Evolutionary conservation across 2,797 vertebrate genomes (phyloP), one percentile per base, ranked within the genome.

Genomic region (Discoglossus pictus): DNA sequence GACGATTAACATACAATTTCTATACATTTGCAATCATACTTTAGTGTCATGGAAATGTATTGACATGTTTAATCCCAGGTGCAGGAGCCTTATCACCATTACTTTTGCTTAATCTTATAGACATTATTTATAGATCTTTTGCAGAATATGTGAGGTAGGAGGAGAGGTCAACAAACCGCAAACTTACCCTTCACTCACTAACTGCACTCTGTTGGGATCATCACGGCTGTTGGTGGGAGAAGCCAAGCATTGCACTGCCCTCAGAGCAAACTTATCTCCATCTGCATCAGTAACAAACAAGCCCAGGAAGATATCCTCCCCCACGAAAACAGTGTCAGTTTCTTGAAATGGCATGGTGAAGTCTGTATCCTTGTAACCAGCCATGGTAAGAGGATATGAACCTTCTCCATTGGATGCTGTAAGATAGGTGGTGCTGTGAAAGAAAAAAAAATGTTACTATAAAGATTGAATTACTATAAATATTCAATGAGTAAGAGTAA

Each of bases 111-210:
- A n/a, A n/a, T n/a, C n/a, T n/a, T n/a, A n/a, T n/a, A n/a, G n/a
- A n/a, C n/a, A n/a, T n/a, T n/a, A n/a, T n/a, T n/a, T n/a, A n/a
- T n/a, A n/a, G n/a, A n/a, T n/a, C n/a, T n/a, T n/a, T n/a, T n/a
- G n/a, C n/a, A n/a, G n/a, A n/a, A n/a, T n/a, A n/a, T n/a, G n/a
- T n/a, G n/a, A n/a, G n/a, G n/a, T n/a, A n/a, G n/a, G n/a, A n/a
- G n/a, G n/a, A n/a, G n/a, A n/a, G n/a, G n/a, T n/a, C n/a, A n/a
- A n/a, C n/a, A n/a, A n/a, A n/a, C n/a, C n/a, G n/a, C n/a, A n/a
- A n/a, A 56, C 53, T 39, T 23, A 56, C 53, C 53, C 53, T 15
- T 36, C 53, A 2, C 13, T 16, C 20, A 56, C 53, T 23, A 56
- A 12, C 13, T 13, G 1, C 17, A 56, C 53, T 9, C 13, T 39